Conservation (phyloP, 2,113 vertebrate species). For the Clarias gariepinus region DNA sequence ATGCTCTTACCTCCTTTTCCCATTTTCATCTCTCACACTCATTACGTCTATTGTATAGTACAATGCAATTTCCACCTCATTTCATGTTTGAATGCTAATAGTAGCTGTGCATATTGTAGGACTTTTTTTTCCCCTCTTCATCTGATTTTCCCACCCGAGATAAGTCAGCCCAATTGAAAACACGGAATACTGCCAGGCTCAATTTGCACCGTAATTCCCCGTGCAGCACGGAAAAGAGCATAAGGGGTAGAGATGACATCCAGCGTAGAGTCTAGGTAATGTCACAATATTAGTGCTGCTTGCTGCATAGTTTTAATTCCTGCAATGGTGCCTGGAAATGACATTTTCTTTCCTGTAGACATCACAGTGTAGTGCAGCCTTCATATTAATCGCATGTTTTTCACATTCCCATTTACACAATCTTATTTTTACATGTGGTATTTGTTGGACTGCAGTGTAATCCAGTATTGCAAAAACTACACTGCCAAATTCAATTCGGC, state of each 20-base stretch:
- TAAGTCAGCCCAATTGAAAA: conserved; percentile 58
- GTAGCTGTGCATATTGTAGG: conserved; percentile 46
- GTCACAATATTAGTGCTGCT: conserved; percentile 20
- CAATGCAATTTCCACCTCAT: conserved; percentile 71
- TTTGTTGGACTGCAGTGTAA: not conserved
- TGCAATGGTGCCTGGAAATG: not conserved
- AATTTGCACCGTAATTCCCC: conserved; percentile 41
- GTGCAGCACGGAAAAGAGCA: conserved; percentile 31
- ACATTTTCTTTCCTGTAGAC: not conserved
- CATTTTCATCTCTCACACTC: conserved; percentile 62
- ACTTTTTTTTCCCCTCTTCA: conserved; percentile 55
- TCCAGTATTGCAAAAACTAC: not conserved
- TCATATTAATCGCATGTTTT: not conserved
- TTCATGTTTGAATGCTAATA: conserved; percentile 70
- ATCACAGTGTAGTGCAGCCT: not conserved
- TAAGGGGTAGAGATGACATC: conserved; percentile 36
- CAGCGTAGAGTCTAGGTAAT: conserved; percentile 38
- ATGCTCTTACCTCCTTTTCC: conserved; percentile 34
- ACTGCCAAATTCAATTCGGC: not conserved
- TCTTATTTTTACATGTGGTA: not conserved
- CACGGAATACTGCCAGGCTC: conserved; percentile 51
- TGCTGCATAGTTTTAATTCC: conserved; percentile 31
- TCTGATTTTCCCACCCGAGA: conserved; percentile 52
- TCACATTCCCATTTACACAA: not conserved
- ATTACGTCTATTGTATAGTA: conserved; percentile 69